Conservation (phyloP, 2,113 vertebrate genomes). For the Heterotis niloticus region DNA sequence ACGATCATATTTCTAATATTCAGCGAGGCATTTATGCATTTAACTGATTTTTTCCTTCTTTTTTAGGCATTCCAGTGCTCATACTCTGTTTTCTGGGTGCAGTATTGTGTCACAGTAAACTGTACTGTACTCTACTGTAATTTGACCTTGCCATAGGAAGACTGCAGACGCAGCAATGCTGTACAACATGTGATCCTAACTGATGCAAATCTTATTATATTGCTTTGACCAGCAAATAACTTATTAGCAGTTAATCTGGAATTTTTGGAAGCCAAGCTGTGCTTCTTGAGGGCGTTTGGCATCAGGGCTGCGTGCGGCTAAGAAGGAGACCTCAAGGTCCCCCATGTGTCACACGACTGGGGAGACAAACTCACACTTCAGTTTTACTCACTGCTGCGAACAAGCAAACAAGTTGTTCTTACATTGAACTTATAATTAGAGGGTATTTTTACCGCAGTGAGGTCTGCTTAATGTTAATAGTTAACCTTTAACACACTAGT, state of each 20-base stretch:
- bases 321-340: neutral
- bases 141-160: too few relatives aligned
- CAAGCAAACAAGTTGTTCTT: neutral
- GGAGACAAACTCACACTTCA: neutral
- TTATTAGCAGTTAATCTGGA: slow-evolving; percentile 4
- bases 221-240: neutral
- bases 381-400: neutral
- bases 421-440: slow-evolving; percentile 2
- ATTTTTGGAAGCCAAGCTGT: neutral
- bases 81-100: neutral
- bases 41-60: too few relatives aligned
- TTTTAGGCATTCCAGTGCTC: too few relatives aligned
- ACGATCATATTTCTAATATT: too few relatives aligned
- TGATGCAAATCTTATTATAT: slow-evolving; percentile 7
- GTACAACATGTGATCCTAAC: neutral
- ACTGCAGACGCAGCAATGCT: too few relatives aligned
- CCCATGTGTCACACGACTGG: neutral
- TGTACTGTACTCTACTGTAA: too few relatives aligned
- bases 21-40: too few relatives aligned
- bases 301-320: neutral
- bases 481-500: neutral
- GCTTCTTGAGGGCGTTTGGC: neutral
- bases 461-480: neutral
- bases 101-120: too few relatives aligned
- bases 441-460: neutral